These are phyloP conservation scores for Blera fallax DNA, from an alignment of 2,888 invertebrate genomes.

Conservation along the genomic window DNA sequence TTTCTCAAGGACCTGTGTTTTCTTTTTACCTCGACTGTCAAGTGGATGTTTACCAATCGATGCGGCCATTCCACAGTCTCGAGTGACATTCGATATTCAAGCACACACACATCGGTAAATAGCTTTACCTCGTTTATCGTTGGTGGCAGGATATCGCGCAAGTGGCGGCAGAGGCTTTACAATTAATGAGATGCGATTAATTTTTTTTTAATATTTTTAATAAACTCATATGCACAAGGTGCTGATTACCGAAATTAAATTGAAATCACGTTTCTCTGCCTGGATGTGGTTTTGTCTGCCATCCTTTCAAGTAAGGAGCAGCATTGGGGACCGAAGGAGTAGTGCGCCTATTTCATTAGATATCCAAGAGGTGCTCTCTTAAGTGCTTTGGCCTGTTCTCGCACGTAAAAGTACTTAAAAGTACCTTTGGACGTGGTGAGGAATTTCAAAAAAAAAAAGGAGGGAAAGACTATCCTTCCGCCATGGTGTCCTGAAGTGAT, in stretches of 20 bases:
- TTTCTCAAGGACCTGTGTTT: background rate
- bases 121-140: background rate
- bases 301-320: constrained; percentile 36
- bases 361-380: constrained; percentile 27
- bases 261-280: constrained; percentile 51
- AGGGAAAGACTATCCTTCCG: constrained; percentile 47
- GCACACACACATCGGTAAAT: background rate
- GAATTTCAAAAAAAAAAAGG: constrained; percentile 30
- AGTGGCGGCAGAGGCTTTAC: background rate
- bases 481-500: constrained; percentile 39
- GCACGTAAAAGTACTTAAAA: constrained; percentile 47
- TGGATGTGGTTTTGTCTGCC: constrained; percentile 60
- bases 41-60: constrained; percentile 10
- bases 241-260: constrained; percentile 67
- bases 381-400: constrained; percentile 41
- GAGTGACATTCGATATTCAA: constrained; percentile 27
- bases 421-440: constrained; percentile 33
- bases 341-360: constrained; percentile 64
- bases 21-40: background rate
- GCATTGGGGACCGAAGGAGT: background rate
- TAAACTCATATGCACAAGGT: constrained; percentile 47
- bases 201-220: constrained; percentile 24
- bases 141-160: background rate
- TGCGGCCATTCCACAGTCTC: constrained; percentile 18
- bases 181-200: constrained; percentile 32